These are phyloP conservation scores for Ectropis grisescens DNA, from an alignment of 1,140 invertebrate genomes.

Conservation along the genomic window DNA sequence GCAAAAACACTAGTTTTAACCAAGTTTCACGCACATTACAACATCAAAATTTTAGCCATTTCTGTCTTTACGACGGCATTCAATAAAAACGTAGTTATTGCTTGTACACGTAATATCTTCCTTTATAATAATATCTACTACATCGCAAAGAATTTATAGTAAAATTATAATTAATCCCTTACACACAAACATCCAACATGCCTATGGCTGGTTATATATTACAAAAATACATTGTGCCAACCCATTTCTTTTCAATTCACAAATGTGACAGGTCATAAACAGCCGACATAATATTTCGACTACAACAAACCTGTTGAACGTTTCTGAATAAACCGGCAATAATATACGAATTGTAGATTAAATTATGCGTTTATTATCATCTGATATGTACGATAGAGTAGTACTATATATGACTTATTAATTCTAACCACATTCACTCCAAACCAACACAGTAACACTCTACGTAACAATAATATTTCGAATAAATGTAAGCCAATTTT, in stretches of 20 bases:
- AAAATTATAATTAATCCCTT: conserved; percentile 31
- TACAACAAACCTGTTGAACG: too few relatives aligned
- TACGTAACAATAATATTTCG: conserved; percentile 2
- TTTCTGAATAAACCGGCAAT: too few relatives aligned
- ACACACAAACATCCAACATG: too few relatives aligned
- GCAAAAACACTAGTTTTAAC: conserved; percentile 33
- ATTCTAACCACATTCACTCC: too few relatives aligned
- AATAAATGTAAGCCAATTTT: conserved; percentile 27
- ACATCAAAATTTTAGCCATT: conserved; percentile 54
- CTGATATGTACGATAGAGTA: conserved; percentile 50
- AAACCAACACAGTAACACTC: too few relatives aligned
- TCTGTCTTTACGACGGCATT: conserved; percentile 37
- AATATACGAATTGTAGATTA: conserved; percentile 6
- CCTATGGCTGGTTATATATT: too few relatives aligned
- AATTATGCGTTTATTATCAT: conserved; percentile 61
- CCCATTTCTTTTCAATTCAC: too few relatives aligned
- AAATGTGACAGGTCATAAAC: too few relatives aligned
- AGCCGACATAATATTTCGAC: too few relatives aligned
- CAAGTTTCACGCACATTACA: conserved; percentile 58
- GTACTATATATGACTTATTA: too few relatives aligned
- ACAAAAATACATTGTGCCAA: too few relatives aligned
- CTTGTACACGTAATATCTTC: conserved; percentile 66
- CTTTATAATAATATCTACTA: conserved; percentile 40
- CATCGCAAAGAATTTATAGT: conserved; percentile 61
- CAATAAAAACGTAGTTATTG: conserved; percentile 64